Percentiles rank a stretch among this genome's conserved stretches.
phyloP scores from a whole-genome alignment of 2,797 vertebrate genomes.

The Molossus alvarezi region DNA sequence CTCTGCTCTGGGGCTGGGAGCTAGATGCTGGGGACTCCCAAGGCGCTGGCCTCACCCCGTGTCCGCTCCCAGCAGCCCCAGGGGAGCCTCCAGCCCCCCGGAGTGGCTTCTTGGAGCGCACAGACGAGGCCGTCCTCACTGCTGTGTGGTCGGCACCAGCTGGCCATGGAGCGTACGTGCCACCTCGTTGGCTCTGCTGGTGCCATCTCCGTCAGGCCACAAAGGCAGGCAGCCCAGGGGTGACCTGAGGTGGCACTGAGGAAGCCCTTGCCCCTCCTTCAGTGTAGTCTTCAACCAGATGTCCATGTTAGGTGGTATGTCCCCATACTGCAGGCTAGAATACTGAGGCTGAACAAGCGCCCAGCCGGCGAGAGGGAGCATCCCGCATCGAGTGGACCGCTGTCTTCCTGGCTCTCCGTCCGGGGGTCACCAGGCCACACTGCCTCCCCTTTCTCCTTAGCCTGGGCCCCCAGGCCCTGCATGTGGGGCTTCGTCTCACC shows the following conservation, averaged over 20 bases:
- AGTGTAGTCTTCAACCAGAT: not conserved
- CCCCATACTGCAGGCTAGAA: not conserved
- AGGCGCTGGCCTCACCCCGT: not conserved
- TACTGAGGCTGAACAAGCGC: not conserved
- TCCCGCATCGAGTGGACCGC: accelerated
- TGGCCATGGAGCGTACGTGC: too few species aligned
- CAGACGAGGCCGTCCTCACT: not conserved
- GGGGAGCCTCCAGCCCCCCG: not conserved
- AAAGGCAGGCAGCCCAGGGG: not conserved
- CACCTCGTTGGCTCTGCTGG: not conserved
- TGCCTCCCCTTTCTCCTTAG: not conserved
- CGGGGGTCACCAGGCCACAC: not conserved
- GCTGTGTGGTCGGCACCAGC: not conserved
- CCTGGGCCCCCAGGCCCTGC: not conserved
- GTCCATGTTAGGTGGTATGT: accelerated
- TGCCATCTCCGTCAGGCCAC: not conserved
- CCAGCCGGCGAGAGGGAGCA: not conserved
- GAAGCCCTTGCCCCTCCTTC: not conserved
- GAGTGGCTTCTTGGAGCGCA: not conserved
- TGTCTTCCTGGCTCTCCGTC: not conserved
- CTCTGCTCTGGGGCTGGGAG: not conserved
- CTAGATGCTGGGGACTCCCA: not conserved
- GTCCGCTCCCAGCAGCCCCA: not conserved
- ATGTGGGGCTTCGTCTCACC: too few species aligned
- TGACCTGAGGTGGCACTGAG: not conserved